These are phyloP conservation scores for Rhadina sibilatrix DNA, from an alignment of 2,113 vertebrate species.

Conservation along the genomic window DNA sequence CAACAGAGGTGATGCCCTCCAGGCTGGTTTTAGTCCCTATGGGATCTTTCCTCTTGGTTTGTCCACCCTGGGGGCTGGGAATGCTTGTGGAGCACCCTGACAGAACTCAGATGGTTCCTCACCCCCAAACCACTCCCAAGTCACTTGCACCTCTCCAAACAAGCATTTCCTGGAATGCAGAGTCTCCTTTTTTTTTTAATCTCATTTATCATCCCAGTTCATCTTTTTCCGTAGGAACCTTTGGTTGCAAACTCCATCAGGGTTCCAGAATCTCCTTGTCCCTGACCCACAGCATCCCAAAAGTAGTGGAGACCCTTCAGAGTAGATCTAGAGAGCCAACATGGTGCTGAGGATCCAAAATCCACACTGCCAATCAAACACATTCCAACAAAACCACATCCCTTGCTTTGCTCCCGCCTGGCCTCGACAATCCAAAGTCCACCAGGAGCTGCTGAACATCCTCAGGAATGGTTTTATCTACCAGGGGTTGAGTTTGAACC, in stretches of 20 bases:
- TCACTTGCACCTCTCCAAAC: not conserved
- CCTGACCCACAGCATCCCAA: not conserved
- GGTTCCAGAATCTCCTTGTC: not conserved
- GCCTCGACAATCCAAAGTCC: not conserved
- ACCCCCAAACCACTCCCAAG: fast-evolving
- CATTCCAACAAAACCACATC: not conserved
- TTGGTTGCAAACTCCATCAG: not conserved
- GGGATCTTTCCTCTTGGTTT: not conserved
- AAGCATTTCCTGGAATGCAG: not conserved
- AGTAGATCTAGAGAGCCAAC: not conserved
- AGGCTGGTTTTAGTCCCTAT: fast-evolving
- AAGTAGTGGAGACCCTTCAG: not conserved
- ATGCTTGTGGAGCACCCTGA: fast-evolving
- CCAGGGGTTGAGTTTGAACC: not conserved
- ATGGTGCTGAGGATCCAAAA: not conserved
- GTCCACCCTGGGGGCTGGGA: not conserved
- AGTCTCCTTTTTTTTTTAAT: not conserved
- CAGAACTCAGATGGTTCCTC: not conserved
- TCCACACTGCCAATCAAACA: not conserved
- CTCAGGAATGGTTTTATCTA: not conserved
- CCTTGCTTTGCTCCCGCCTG: not conserved
- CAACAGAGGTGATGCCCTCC: not conserved
- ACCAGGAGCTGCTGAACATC: not conserved
- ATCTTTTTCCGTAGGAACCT: not conserved
- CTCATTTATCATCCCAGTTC: not conserved